Percentiles rank a stretch among this genome's conserved stretches.
Conservation (phyloP, 2,888 invertebrate species). For the Patella pellucida region DNA sequence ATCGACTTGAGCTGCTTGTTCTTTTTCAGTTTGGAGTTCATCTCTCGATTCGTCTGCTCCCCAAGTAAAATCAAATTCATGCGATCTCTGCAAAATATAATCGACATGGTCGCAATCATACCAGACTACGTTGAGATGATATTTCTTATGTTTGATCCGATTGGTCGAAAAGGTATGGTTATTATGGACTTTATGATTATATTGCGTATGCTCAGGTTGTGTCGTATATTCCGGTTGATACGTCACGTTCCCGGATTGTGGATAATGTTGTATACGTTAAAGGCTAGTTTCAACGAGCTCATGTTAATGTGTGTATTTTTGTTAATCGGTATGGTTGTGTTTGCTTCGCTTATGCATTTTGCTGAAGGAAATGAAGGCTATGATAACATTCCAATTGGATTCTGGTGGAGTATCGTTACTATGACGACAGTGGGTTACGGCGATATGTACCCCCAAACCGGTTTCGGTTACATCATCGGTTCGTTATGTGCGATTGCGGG, state of each 20-base stretch:
- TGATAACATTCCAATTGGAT: conserved; percentile 66
- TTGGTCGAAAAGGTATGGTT: conserved; percentile 45
- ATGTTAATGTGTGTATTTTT: conserved; percentile 67
- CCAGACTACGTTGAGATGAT: conserved; percentile 65
- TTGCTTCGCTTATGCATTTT: conserved; percentile 67
- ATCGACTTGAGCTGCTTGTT: conserved; percentile 62
- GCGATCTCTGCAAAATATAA: conserved; percentile 61
- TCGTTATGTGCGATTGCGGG: conserved; percentile 65
- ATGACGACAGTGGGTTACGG: conserved; percentile 70
- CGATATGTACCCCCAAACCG: conserved; percentile 63
- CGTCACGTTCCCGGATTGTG: conserved; percentile 66
- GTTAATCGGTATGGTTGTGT: conserved; percentile 67
- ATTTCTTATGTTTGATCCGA: conserved; percentile 51
- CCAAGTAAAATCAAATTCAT: conserved; percentile 62
- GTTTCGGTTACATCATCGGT: conserved; percentile 62
- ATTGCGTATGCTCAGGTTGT: conserved; percentile 62
- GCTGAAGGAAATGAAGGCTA: conserved; percentile 61
- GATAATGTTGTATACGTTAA: conserved; percentile 66
- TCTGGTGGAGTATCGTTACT: conserved; percentile 69
- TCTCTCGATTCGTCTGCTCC: conserved; percentile 60
- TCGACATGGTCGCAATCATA: conserved; percentile 63
- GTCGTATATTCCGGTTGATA: conserved; percentile 64
- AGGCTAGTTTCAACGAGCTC: conserved; percentile 67
- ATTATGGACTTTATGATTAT: conserved; percentile 65
- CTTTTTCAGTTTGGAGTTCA: conserved; percentile 65